A percentile compares a stretch with the other conserved stretches of the same genome.
Evolutionary conservation across 2,888 invertebrate species (phyloP).

Genomic region (Lypha dubia): DNA sequence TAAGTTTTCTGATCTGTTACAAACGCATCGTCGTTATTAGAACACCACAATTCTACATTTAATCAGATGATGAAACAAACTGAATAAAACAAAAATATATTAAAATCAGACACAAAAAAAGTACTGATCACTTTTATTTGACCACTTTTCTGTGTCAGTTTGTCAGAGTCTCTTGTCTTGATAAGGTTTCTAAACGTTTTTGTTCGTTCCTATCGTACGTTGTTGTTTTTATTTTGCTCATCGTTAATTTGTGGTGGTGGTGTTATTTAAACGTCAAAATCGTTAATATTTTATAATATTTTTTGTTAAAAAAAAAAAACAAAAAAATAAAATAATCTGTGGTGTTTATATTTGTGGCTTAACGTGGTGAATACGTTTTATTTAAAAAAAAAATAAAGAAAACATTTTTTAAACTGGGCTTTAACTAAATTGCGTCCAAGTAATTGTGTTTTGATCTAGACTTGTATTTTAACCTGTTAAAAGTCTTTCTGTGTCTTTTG

Average conservation of each 20-base stretch:
- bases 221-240: conserved; percentile 62
- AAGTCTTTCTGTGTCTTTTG: conserved; percentile 31
- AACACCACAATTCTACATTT: not conserved
- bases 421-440: conserved; percentile 1
- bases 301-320: conserved; percentile 31
- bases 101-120: conserved; percentile 42
- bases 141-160: conserved; percentile 78
- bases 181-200: conserved; percentile 78
- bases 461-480: conserved; percentile 3
- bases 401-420: conserved; percentile 43
- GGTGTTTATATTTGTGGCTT: conserved; percentile 64
- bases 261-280: conserved; percentile 58
- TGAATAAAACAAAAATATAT: conserved; percentile 37
- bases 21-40: not conserved
- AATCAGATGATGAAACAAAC: not conserved
- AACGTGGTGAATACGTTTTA: conserved; percentile 65
- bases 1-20: conserved; percentile 11
- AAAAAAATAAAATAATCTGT: conserved; percentile 33
- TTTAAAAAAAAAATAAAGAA: too few relatives aligned
- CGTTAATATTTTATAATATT: conserved; percentile 44
- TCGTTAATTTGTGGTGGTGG: conserved; percentile 68
- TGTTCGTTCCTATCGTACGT: conserved; percentile 66
- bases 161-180: conserved; percentile 83
- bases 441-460: conserved; percentile 20
- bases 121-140: conserved; percentile 60